Conservation (phyloP, 2,113 vertebrate species). For the Pachycephala philippinensis region DNA sequence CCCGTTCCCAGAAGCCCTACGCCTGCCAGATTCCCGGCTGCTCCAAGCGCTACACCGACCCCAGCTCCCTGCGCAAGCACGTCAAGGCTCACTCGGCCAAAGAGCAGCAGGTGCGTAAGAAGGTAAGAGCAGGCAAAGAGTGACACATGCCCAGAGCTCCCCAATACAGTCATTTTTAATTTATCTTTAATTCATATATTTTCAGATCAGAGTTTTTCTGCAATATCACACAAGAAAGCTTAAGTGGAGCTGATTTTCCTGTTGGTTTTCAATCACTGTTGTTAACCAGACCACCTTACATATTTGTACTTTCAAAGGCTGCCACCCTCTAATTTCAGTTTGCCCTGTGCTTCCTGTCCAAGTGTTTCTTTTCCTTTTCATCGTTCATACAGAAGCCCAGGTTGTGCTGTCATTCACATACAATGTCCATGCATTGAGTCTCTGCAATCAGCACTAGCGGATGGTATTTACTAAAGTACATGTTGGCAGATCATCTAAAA, state of each 20-base stretch:
- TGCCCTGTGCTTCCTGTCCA: not conserved
- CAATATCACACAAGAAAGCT: not conserved
- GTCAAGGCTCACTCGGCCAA: constrained; percentile 97
- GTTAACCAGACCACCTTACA: not conserved
- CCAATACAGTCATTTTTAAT: not conserved
- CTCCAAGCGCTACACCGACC: constrained; percentile 97
- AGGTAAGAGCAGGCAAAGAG: constrained; percentile 78
- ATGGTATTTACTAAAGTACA: not conserved
- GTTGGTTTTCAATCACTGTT: not conserved
- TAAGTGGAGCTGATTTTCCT: not conserved
- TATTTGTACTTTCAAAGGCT: not conserved
- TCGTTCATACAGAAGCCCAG: not conserved
- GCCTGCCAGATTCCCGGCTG: constrained; percentile 97
- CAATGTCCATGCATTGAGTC: not conserved
- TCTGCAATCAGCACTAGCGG: not conserved
- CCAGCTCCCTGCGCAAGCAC: constrained; percentile 97
- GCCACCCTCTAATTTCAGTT: not conserved
- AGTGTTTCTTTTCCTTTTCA: not conserved
- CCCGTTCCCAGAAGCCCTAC: constrained; percentile 86
- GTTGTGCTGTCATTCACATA: not conserved
- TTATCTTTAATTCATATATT: not conserved
- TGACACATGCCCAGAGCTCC: not conserved
- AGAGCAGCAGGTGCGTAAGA: constrained; percentile 94
- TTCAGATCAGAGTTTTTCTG: not conserved
- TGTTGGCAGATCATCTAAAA: not conserved